Conservation (phyloP, 2,113 vertebrate species). For the Girardinichthys multiradiatus region DNA sequence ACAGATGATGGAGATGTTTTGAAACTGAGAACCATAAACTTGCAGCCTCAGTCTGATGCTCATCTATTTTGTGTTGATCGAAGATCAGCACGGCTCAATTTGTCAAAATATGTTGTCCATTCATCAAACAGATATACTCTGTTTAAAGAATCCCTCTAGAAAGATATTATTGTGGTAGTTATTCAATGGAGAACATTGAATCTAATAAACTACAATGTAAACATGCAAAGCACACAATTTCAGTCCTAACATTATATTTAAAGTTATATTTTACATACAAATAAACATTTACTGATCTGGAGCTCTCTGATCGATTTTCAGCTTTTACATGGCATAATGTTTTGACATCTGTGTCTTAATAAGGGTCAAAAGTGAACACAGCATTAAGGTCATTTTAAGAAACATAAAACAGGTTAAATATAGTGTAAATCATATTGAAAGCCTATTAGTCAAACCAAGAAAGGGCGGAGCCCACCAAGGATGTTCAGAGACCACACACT, state of each 20-base stretch:
- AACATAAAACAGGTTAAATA: no score
- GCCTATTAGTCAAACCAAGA: no score
- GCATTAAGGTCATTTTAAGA: no score
- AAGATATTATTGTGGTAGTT: background rate
- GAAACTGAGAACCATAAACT: background rate
- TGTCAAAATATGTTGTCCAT: conserved; percentile 12
- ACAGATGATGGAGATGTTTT: conserved; percentile 16
- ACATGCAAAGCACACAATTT: background rate
- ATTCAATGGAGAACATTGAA: background rate
- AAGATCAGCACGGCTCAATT: conserved; percentile 7
- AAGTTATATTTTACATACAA: background rate
- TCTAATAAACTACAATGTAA: background rate
- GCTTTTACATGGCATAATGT: background rate
- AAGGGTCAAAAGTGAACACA: no score
- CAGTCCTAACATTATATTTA: background rate
- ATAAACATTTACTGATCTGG: background rate
- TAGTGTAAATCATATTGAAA: no score
- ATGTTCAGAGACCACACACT: no score
- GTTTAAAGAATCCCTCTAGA: conserved; percentile 2
- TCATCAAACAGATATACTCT: conserved; percentile 24
- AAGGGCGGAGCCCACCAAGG: no score
- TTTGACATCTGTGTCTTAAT: background rate
- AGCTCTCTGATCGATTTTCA: background rate
- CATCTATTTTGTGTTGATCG: conserved; percentile 17
- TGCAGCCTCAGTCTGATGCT: background rate